Percentiles rank a stretch among this genome's conserved stretches.
phyloP scores from a whole-genome alignment of 2,888 invertebrate genomes.

The Stenichneumon culpator region DNA sequence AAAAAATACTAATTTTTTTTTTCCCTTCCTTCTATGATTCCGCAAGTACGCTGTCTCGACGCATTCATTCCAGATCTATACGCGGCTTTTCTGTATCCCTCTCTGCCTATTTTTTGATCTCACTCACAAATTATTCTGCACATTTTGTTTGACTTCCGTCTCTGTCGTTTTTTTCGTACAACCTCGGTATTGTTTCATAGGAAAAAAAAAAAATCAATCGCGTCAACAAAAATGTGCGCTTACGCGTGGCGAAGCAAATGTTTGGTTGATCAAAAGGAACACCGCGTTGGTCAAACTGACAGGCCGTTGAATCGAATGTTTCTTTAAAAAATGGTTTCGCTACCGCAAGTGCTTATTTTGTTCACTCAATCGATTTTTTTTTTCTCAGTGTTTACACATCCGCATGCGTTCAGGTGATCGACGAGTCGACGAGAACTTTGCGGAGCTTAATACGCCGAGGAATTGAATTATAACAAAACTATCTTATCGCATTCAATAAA shows the following conservation, averaged over 20 bases:
- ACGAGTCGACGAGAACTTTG: background rate
- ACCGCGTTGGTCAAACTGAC: too few species aligned
- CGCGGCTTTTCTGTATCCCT: background rate
- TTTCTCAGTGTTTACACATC: background rate
- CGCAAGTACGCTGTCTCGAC: background rate
- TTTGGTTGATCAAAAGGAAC: too few species aligned
- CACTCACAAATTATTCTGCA: background rate
- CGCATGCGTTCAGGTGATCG: slow-evolving; percentile 2
- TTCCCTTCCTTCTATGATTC: too few species aligned
- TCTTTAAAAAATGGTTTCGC: too few species aligned
- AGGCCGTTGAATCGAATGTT: too few species aligned
- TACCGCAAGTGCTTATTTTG: too few species aligned
- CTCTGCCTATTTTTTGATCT: background rate
- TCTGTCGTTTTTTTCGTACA: background rate
- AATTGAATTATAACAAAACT: background rate
- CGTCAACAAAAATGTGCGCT: too few species aligned
- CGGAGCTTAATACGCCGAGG: background rate
- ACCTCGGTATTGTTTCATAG: background rate
- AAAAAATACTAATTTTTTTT: too few species aligned
- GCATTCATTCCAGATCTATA: background rate
- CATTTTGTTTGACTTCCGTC: background rate
- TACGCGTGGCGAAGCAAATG: too few species aligned
- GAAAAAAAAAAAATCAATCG: too few species aligned
- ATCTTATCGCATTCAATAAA: too few species aligned
- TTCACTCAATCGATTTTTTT: too few species aligned